Base-by-base conservation (phyloP, 2,113 vertebrate species). In the Alectura lathami region DNA sequence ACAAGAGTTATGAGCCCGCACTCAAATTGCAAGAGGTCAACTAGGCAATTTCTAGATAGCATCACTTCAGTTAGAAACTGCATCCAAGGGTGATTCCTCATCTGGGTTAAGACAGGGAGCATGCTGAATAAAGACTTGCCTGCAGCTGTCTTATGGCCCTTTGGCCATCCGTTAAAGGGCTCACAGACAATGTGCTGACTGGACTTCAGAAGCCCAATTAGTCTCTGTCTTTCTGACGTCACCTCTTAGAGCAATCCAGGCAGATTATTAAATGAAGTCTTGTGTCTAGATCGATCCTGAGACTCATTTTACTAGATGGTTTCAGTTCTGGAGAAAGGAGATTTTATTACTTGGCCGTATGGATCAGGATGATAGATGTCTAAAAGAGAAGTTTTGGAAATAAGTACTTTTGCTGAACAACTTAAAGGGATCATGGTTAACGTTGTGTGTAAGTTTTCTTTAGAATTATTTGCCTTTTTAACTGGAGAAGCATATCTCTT, bases 161-260 rank as follows among this genome's bases (percentile, higher is more conserved):
- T 68, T 17, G 82, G 48, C 70, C 68, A 8, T 76, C 68, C 34
- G 6, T 57, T 73, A 32, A 42, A 77, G 82, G 36, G 45, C 62
- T 91, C 40, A 10, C 0, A 7, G 56, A 17, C 2, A 3, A 3
- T 22, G n/a, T 20, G 62, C 82, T 68, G 70, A 8, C 84, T 75
- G 53, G 75, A 36, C 42, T 6, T 16, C 56, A 21, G 56, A 78
- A 75, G 22, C 34, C 27, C 78, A 26, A 17, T 70, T 91, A 9
- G 82, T 85, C 48, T 79, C 77, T 91, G 26, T n/a, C 11, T 78
- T 89, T 94, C 77, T 92, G 68, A 50, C 82, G 77, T 74, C 38
- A 42, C 64, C 43, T 22, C n/a, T 10, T 24, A 29, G 51, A 81
- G 15, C 84, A 78, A 34, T 64, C 77, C 62, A 51, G 74, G 40